These are phyloP conservation scores for Mesitornis unicolor DNA, from an alignment of 2,113 vertebrate genomes.

Conservation along the genomic window DNA sequence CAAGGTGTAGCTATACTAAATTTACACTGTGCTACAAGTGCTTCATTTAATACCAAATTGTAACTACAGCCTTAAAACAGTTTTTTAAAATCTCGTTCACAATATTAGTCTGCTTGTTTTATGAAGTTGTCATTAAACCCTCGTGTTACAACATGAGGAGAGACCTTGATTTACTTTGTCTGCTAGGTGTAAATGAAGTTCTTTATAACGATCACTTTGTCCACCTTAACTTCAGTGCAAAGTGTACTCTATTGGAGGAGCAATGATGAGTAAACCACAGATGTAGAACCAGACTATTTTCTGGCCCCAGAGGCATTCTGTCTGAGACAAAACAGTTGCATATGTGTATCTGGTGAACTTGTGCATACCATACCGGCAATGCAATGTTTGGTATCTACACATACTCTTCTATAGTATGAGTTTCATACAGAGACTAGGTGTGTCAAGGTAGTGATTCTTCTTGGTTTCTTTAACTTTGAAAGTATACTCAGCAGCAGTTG, in stretches of 20 bases:
- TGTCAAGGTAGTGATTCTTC: background rate
- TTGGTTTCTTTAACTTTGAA: fast-evolving
- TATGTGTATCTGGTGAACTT: too few species aligned
- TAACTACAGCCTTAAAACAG: background rate
- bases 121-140: background rate
- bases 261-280: background rate
- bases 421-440: fast-evolving
- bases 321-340: fast-evolving
- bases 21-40: background rate
- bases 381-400: fast-evolving
- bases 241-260: background rate
- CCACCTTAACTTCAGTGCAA: background rate
- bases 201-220: background rate
- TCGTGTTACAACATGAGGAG: background rate
- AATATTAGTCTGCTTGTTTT: background rate
- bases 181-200: background rate
- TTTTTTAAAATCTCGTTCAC: background rate
- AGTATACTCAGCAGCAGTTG: background rate
- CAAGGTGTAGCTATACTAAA: background rate
- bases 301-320: background rate
- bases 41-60: background rate
- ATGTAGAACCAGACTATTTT: too few species aligned
- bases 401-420: fast-evolving
- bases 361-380: fast-evolving
- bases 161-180: background rate